Evolutionary conservation across 2,888 invertebrate genomes (phyloP).

Genomic region (Metellina segmentata): DNA sequence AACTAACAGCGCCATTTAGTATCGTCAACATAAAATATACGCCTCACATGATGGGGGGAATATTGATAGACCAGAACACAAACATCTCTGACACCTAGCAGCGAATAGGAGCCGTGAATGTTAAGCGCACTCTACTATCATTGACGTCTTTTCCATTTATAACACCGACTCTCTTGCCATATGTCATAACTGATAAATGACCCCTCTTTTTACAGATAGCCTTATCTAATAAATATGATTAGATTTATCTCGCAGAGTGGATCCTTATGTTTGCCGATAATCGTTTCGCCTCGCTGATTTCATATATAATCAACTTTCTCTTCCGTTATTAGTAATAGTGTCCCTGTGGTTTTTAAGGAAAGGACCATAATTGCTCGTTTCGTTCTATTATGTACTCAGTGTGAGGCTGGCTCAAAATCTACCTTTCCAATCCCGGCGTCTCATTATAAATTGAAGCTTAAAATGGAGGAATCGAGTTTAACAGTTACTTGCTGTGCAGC

Average conservation of each 20-base stretch:
- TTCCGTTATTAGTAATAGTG: slow-evolving; percentile 27
- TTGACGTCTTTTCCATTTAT: slow-evolving; percentile 51
- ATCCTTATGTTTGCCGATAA: slow-evolving; percentile 49
- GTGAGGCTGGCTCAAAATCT: slow-evolving; percentile 10
- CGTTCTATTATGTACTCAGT: slow-evolving; percentile 16
- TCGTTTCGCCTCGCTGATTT: slow-evolving; percentile 24
- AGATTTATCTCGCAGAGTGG: slow-evolving; percentile 63
- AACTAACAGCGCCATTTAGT: slow-evolving; percentile 31
- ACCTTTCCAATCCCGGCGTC: not conserved
- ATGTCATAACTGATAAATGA: slow-evolving; percentile 68
- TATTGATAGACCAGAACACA: slow-evolving; percentile 53
- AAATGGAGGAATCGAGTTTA: not conserved
- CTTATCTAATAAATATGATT: slow-evolving; percentile 70
- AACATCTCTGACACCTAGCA: slow-evolving; percentile 14
- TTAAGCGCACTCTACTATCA: slow-evolving; percentile 44
- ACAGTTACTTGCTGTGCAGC: not conserved
- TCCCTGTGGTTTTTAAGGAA: slow-evolving; percentile 36
- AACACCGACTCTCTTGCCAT: slow-evolving; percentile 33
- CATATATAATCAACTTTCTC: slow-evolving; percentile 33
- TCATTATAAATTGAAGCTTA: slow-evolving; percentile 20
- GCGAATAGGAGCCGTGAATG: slow-evolving; percentile 58
- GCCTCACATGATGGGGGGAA: slow-evolving; percentile 3
- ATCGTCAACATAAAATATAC: slow-evolving; percentile 65
- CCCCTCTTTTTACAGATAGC: slow-evolving; percentile 31
- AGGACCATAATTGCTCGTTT: not conserved